phyloP scores from a whole-genome alignment of 2,888 invertebrate species.

The Drosophila mettleri region DNA sequence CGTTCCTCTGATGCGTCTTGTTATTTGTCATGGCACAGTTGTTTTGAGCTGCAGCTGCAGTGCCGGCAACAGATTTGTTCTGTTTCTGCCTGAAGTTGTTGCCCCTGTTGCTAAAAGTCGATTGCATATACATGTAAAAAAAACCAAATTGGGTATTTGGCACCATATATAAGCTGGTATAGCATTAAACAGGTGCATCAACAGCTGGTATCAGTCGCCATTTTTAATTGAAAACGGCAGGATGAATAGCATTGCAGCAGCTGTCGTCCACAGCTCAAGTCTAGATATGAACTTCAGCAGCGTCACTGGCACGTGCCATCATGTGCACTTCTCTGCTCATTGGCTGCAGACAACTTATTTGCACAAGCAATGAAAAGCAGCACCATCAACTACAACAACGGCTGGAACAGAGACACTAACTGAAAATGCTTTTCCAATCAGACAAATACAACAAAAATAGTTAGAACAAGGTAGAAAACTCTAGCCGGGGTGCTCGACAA shows the following conservation, averaged over 20 bases:
- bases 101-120: slow-evolving; percentile 27
- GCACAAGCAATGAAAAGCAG: slow-evolving; percentile 53
- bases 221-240: slow-evolving; percentile 83
- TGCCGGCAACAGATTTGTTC: slow-evolving; percentile 77
- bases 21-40: slow-evolving; percentile 76
- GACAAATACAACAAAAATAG: slow-evolving; percentile 46
- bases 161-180: slow-evolving; percentile 37
- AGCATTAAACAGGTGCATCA: slow-evolving; percentile 57
- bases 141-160: slow-evolving; percentile 11
- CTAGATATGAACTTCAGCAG: slow-evolving; percentile 48
- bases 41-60: slow-evolving; percentile 76
- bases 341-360: slow-evolving; percentile 73
- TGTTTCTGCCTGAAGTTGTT: slow-evolving; percentile 52
- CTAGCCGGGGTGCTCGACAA: no score
- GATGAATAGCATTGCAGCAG: slow-evolving; percentile 39
- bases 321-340: slow-evolving; percentile 54
- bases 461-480: no score
- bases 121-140: slow-evolving; percentile 56
- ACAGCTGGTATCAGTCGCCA: slow-evolving; percentile 82
- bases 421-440: slow-evolving; percentile 74
- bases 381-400: slow-evolving; percentile 27
- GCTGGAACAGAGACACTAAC: slow-evolving; percentile 25
- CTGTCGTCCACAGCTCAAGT: slow-evolving; percentile 49
- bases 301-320: slow-evolving; percentile 73
- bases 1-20: slow-evolving; percentile 43